Base-by-base conservation (phyloP, 2,888 invertebrate genomes). In the Abrostola tripartita region DNA sequence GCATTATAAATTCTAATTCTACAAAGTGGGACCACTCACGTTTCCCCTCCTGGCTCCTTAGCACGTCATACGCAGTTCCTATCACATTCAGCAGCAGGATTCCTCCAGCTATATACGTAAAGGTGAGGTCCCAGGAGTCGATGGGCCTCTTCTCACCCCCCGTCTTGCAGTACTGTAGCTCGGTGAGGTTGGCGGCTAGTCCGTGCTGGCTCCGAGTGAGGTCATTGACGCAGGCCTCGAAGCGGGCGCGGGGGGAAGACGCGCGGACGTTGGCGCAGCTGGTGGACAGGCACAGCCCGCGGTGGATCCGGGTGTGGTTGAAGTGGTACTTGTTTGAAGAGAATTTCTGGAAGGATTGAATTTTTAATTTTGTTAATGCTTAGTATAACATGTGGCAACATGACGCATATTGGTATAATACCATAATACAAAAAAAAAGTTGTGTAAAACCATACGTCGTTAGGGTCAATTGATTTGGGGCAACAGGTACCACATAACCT, bases 301-400 rank as follows among this genome's bases (percentile, higher is more conserved):
- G 87, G 72, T 91, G 88, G 5, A 91, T 73, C 12, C 79, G 81
- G 0, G 86, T 83, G 74, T 86, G 90, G 73, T 91, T 87, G 83
- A 89, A 91, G 69, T 86, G 76, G 47, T 79, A 83, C 1, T 69
- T 76, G 58, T 85, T 79, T 0, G 74, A 65, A 0, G 90, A 88
- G 68, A 84, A 84, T 49, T 81, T 73, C 91, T 91, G 83, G 0
- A 62, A 76, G 5, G 6, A 40, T 55, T 5, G 1, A n/a, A n/a
- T 24, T 24, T 24, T 1, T 24, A 2, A 4, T 1, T 24, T 24
- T 24, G 24, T 1, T 24, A 24, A 2, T 24, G 24, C 24, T 24
- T 24, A 24, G 24, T 24, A 24, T 24, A 1, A 4, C 24, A 24
- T 24, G 1, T 24, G 4, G 24, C 9, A 40, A 11, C 4, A 40